Evolutionary conservation across 2,888 invertebrate species (phyloP), one percentile per base, ranked within the genome.

Genomic region (Metalampra italica): DNA sequence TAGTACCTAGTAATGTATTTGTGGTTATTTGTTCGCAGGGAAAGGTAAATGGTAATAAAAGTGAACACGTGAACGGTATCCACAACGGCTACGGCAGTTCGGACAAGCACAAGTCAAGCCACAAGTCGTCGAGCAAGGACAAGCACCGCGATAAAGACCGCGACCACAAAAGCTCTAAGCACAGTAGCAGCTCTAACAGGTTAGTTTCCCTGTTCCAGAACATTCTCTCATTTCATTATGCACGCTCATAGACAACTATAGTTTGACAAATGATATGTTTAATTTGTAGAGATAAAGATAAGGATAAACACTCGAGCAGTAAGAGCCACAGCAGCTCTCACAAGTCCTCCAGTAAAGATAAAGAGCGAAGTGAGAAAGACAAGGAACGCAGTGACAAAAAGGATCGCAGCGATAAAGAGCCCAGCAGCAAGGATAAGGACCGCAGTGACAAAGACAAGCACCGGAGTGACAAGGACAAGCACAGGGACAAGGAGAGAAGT

Each of bases 41-140:
- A 71, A 88, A 87, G 70, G 84, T 90, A 78, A 91, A 90, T 73
- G 91, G 91, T 56, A 86, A 82, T 78, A 90, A 85, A 78, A 85
- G 70, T 74, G 90, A 90, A 79, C 92, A 93, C 87, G 90, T 94
- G 86, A 96, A 96, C 89, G 96, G 96, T 52, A 88, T 95, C 71
- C 94, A 94, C 69, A 95, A 96, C 86, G 96, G 96, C 47, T 95
- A 93, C 78, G 75, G 66, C 74, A 82, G 82, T 67, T 84, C 91
- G 53, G 84, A 88, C 50, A 90, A 90, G 77, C 79, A 91, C 82
- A 81, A 90, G 81, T 82, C 92, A 57, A 92, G 92, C 68, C 92
- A 93, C 76, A 93, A 93, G 76, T 93, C 93, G 30, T 92, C 92
- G 8, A 92, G 92, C 71, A 93, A 92, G 68, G 93, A 93, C 67